These are phyloP conservation scores for Hepsetus odoe DNA, from an alignment of 2,113 vertebrate species.

Conservation along the genomic window DNA sequence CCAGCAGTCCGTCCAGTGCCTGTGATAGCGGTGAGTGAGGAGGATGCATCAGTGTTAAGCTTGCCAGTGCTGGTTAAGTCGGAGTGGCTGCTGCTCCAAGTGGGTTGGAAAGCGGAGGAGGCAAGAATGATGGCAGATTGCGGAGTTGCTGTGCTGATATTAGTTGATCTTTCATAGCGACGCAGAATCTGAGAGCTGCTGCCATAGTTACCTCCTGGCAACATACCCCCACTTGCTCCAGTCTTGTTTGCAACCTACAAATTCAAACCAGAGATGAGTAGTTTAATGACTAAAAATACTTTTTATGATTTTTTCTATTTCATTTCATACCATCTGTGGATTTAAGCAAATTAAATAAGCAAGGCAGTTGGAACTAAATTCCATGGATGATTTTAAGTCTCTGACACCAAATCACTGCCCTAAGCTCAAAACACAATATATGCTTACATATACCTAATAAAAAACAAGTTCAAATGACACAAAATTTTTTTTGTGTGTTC, in stretches of 20 bases:
- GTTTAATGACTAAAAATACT: too few species aligned
- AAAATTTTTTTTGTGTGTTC: too few species aligned
- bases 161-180: constrained; percentile 78
- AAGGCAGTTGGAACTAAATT: too few species aligned
- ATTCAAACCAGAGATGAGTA: too few species aligned
- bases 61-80: constrained; percentile 50
- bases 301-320: too few species aligned
- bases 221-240: constrained; percentile 59
- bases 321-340: too few species aligned
- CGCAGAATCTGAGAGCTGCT: constrained; percentile 59
- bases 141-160: constrained; percentile 73
- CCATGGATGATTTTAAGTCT: too few species aligned
- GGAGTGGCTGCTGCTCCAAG: constrained; percentile 47
- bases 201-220: constrained; percentile 49
- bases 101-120: constrained; percentile 54
- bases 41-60: neutral
- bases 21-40: neutral
- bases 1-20: constrained; percentile 52
- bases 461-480: too few species aligned
- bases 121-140: constrained; percentile 68
- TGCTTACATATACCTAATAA: too few species aligned
- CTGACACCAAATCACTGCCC: too few species aligned
- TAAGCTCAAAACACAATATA: too few species aligned
- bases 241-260: constrained; percentile 74
- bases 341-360: too few species aligned